A percentile compares a stretch with the other conserved stretches of the same genome.
Conservation (phyloP, 2,888 invertebrate species). For the Aelia acuminata region DNA sequence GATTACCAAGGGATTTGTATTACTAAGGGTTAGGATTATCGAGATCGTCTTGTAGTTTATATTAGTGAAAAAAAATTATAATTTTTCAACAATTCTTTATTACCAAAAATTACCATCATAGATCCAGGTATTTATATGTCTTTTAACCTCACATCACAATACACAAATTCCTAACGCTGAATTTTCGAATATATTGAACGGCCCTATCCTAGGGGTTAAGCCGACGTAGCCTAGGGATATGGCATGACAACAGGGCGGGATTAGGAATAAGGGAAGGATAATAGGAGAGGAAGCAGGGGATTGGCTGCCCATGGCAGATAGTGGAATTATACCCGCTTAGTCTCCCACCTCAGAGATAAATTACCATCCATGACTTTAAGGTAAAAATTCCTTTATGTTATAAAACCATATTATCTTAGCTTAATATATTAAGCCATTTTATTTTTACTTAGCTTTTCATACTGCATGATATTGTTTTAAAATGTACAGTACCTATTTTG, state of each 20-base stretch:
- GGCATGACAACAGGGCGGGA: conserved; percentile 20
- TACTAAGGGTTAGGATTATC: too few relatives aligned
- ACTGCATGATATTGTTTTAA: too few relatives aligned
- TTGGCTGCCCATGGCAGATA: conserved; percentile 16
- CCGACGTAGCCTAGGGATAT: not conserved
- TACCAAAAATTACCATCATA: too few relatives aligned
- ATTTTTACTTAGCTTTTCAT: too few relatives aligned
- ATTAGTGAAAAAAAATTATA: too few relatives aligned
- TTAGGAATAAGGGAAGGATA: conserved; percentile 40
- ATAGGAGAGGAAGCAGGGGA: conserved; percentile 38
- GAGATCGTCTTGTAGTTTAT: too few relatives aligned
- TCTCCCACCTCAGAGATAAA: not conserved
- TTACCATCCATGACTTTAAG: not conserved
- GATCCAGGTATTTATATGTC: too few relatives aligned
- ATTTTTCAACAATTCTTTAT: too few relatives aligned
- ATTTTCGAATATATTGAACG: not conserved
- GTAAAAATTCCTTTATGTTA: not conserved
- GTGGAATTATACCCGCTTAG: conserved; percentile 21
- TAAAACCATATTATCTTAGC: not conserved
- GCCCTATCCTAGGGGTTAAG: not conserved
- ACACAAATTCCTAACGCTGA: too few relatives aligned
- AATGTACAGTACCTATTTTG: too few relatives aligned
- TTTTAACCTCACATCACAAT: too few relatives aligned
- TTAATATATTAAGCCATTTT: not conserved
- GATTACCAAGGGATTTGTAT: too few relatives aligned